Percentiles rank a stretch among this genome's conserved stretches.
These are phyloP conservation scores for Chymomyza procnemis DNA, from an alignment of 2,888 invertebrate genomes.

Conservation along the genomic window DNA sequence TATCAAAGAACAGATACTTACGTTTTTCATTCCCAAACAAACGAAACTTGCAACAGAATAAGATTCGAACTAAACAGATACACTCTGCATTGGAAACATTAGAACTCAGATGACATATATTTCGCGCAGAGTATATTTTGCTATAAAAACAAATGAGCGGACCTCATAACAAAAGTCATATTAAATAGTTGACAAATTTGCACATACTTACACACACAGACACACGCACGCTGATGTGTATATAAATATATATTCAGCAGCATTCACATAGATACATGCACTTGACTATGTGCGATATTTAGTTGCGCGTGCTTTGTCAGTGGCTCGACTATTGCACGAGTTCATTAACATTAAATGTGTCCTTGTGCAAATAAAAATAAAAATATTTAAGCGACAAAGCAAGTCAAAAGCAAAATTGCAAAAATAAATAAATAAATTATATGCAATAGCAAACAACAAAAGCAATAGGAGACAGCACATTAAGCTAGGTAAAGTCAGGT, in stretches of 20 bases:
- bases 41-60: too few relatives aligned
- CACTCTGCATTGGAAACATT: too few relatives aligned
- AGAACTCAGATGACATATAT: too few relatives aligned
- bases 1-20: too few relatives aligned
- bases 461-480: not conserved
- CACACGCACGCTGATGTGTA: slow-evolving; percentile 26
- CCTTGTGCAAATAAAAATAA: slow-evolving; percentile 36
- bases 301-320: not conserved
- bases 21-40: too few relatives aligned
- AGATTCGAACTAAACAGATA: too few relatives aligned
- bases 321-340: slow-evolving; percentile 62
- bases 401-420: slow-evolving; percentile 50
- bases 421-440: slow-evolving; percentile 58
- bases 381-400: slow-evolving; percentile 4
- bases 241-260: slow-evolving; percentile 23
- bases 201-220: slow-evolving; percentile 36
- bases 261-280: slow-evolving; percentile 24
- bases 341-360: slow-evolving; percentile 67
- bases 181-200: slow-evolving; percentile 58
- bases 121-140: too few relatives aligned
- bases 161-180: not conserved
- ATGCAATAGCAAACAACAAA: slow-evolving; percentile 40
- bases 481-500: slow-evolving; percentile 2
- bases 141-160: too few relatives aligned
- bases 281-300: not conserved